phyloP scores from a whole-genome alignment of 2,113 vertebrate genomes.

The Mesocricetus auratus region DNA sequence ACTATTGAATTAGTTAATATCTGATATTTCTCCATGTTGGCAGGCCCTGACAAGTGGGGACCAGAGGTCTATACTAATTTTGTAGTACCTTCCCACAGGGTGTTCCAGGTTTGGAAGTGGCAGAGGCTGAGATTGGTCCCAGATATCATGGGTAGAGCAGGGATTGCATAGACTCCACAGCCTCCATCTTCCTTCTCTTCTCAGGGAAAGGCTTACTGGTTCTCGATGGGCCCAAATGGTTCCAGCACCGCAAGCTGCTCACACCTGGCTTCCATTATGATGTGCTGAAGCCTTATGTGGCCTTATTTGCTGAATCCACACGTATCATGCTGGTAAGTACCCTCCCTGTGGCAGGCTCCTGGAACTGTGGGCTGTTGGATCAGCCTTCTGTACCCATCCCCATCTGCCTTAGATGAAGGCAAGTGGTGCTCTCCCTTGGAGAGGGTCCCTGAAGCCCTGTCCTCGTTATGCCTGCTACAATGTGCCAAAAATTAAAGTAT shows the following conservation, averaged over 20 bases:
- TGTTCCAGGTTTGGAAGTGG: not conserved
- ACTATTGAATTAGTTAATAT: not conserved
- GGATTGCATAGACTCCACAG: not conserved
- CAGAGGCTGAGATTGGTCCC: not conserved
- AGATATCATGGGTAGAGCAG: not conserved
- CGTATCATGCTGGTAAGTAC: constrained; percentile 91
- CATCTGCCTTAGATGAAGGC: not conserved
- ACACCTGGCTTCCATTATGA: constrained; percentile 95
- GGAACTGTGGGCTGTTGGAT: not conserved
- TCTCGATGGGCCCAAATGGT: constrained; percentile 91
- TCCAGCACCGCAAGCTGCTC: constrained; percentile 91
- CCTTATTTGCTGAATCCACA: constrained; percentile 88
- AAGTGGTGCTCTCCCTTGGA: not conserved
- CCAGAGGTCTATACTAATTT: not conserved
- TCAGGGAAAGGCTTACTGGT: constrained; percentile 92
- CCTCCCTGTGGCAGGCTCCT: not conserved
- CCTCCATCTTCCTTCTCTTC: not conserved
- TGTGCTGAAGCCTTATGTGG: constrained; percentile 90
- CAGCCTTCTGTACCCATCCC: not conserved
- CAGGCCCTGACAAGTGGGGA: not conserved
- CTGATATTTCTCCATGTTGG: not conserved
- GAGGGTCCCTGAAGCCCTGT: not conserved
- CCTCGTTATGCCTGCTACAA: not conserved
- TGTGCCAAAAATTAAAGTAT: not conserved
- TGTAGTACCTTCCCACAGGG: not conserved